A percentile compares a stretch with the other conserved stretches of the same genome.
Evolutionary conservation across 2,888 invertebrate genomes (phyloP).

Genomic region (Melinopterus prodromus): DNA sequence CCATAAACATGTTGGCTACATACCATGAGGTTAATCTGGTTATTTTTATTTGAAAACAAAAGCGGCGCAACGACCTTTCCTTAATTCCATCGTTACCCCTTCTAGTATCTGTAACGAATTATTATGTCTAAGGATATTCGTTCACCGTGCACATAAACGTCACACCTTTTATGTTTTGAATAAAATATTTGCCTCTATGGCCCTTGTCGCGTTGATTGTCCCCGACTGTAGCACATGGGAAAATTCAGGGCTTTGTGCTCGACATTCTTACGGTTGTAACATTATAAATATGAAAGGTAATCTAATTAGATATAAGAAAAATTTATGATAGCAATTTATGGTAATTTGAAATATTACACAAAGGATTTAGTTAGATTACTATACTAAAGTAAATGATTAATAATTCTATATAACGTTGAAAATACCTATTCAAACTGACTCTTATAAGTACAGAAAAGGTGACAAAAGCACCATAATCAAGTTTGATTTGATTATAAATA

Average conservation of each 20-base stretch:
- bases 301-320: neutral
- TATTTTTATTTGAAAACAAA: slow-evolving; percentile 27
- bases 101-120: slow-evolving; percentile 24
- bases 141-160: slow-evolving; percentile 17
- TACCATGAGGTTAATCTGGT: slow-evolving; percentile 26
- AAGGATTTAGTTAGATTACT: neutral
- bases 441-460: too few species aligned
- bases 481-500: neutral
- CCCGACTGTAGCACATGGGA: neutral
- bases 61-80: slow-evolving; percentile 24
- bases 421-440: too few species aligned
- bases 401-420: too few species aligned
- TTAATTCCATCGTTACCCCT: slow-evolving; percentile 23
- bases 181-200: slow-evolving; percentile 12
- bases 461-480: neutral
- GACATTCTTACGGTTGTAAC: neutral
- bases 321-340: neutral
- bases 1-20: slow-evolving; percentile 25
- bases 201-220: slow-evolving; percentile 5
- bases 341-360: neutral
- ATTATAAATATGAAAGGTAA: neutral
- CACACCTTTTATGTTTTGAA: slow-evolving; percentile 26
- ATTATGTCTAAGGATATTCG: slow-evolving; percentile 18
- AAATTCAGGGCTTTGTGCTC: neutral
- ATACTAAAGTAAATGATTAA: neutral